These are phyloP conservation scores for Wiebesia pumilae DNA, from an alignment of 1,140 invertebrate genomes.

Conservation along the genomic window DNA sequence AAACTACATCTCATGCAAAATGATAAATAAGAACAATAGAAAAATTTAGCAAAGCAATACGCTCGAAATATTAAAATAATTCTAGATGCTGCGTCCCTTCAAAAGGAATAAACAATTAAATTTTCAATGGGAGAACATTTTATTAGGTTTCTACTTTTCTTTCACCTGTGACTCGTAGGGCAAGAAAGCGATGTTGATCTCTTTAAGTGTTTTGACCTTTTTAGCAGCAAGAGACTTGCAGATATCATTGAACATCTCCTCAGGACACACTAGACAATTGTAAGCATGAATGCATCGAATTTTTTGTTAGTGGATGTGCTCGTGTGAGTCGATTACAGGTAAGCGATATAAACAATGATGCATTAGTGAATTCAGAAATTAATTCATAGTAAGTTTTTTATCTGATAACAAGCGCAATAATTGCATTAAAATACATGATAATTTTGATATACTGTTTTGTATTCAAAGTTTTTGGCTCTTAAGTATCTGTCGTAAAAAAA, in stretches of 20 bases:
- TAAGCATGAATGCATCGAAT: conserved; percentile 71
- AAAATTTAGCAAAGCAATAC: neutral
- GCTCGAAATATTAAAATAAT: neutral
- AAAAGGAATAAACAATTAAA: neutral
- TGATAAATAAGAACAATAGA: neutral
- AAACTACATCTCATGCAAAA: neutral
- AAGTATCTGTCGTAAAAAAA: no score
- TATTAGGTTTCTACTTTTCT: conserved; percentile 3
- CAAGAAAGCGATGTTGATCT: conserved; percentile 99
- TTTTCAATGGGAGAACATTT: neutral
- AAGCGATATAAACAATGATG: conserved; percentile 9
- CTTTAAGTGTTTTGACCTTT: conserved; percentile 99
- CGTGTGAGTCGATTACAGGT: conserved; percentile 50
- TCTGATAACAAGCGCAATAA: neutral
- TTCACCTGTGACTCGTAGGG: conserved; percentile 98
- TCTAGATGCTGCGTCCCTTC: neutral
- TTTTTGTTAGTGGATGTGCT: conserved; percentile 66
- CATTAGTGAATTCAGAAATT: conserved; percentile 3
- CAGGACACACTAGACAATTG: conserved; percentile 83
- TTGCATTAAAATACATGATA: neutral
- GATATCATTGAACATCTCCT: conserved; percentile 95
- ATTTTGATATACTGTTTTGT: no score
- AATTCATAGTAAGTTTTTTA: neutral
- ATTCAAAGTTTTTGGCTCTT: no score
- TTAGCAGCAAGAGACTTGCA: conserved; percentile 95